Evolutionary conservation across 92 coral and sea anemone genomes (phyloP).

Genomic region (Parazoanthus darwini): DNA sequence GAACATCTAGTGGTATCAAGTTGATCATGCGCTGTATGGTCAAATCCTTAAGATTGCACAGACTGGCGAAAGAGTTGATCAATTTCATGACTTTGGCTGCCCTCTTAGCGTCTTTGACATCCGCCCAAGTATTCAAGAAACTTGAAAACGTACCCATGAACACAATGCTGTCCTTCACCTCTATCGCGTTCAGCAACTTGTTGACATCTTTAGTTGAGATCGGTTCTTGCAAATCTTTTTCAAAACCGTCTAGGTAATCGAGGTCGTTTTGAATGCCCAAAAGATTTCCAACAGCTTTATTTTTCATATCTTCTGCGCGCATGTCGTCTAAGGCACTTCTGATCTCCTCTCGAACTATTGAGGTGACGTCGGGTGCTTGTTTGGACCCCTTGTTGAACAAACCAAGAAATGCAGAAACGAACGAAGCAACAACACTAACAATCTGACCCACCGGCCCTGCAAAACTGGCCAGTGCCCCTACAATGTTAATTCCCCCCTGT

Average conservation of each 20-base stretch:
- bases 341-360: not conserved
- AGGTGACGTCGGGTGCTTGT: not conserved
- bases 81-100: not conserved
- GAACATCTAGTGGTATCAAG: conserved; percentile 2
- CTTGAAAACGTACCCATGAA: conserved; percentile 10
- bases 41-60: conserved; percentile 2
- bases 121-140: conserved; percentile 23
- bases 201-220: not conserved
- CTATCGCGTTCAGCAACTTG: not conserved
- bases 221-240: not conserved
- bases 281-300: not conserved
- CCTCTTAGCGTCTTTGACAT: not conserved
- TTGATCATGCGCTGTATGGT: not conserved
- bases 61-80: not conserved
- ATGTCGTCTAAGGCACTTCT: not conserved
- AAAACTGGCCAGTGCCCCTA: not conserved
- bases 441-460: conserved; percentile 1
- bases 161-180: not conserved
- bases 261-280: not conserved
- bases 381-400: conserved; percentile 7
- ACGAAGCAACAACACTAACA: not conserved
- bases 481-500: not conserved
- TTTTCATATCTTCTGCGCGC: not conserved
- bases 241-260: not conserved
- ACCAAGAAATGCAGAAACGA: not conserved